Percentiles rank a stretch among this genome's conserved stretches.
Evolutionary conservation across 2,888 invertebrate species (phyloP).

Genomic region (Scaeva pyrastri): DNA sequence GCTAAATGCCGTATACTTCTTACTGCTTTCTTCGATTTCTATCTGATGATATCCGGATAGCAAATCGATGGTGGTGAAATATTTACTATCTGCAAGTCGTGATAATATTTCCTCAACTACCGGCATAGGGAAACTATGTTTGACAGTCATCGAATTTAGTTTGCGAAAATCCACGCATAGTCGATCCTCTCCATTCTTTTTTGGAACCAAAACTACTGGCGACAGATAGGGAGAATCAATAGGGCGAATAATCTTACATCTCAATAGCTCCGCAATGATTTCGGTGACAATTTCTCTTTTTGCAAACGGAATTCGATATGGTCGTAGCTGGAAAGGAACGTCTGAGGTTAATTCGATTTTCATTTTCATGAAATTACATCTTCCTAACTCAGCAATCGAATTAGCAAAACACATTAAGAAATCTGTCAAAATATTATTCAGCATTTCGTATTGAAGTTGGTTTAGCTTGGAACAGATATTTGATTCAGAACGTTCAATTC

Average conservation of each 20-base stretch:
- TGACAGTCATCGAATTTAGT: neutral
- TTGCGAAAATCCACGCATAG: neutral
- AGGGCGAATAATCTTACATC: neutral
- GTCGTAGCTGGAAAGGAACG: constrained; percentile 57
- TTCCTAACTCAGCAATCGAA: constrained; percentile 39
- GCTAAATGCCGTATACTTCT: constrained; percentile 5
- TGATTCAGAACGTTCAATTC: constrained; percentile 38
- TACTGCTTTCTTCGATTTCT: neutral
- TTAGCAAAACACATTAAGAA: constrained; percentile 32
- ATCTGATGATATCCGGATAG: neutral
- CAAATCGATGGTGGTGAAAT: neutral
- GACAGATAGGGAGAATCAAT: neutral
- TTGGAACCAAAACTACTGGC: neutral
- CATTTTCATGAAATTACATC: constrained; percentile 53
- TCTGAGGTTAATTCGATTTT: constrained; percentile 48
- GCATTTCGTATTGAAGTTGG: constrained; percentile 6
- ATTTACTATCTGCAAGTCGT: neutral
- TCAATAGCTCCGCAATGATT: constrained; percentile 9
- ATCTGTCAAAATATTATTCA: constrained; percentile 10
- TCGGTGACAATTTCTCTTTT: constrained; percentile 37
- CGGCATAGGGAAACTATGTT: neutral
- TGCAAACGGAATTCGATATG: constrained; percentile 65
- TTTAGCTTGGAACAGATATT: constrained; percentile 4
- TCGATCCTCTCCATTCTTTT: neutral
- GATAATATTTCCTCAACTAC: neutral